phyloP scores from a whole-genome alignment of 2,888 invertebrate genomes.

The Gastrophysa polygoni region DNA sequence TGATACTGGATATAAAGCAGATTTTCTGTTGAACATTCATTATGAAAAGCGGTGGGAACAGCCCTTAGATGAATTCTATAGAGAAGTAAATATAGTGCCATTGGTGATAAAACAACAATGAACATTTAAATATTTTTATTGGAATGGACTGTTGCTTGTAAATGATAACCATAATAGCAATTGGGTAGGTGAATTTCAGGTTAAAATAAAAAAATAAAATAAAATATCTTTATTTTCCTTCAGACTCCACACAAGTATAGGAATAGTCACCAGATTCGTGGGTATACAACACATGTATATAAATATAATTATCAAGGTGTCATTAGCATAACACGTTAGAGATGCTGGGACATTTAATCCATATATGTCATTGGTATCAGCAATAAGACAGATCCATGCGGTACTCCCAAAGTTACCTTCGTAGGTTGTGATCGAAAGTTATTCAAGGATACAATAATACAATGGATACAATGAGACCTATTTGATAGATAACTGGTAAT shows the following conservation, averaged over 20 bases:
- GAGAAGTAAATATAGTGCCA: constrained; percentile 77
- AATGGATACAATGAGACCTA: too few species aligned
- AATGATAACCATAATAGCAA: too few species aligned
- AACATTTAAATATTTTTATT: too few species aligned
- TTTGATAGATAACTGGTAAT: too few species aligned
- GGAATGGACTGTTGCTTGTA: too few species aligned
- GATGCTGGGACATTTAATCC: constrained; percentile 6
- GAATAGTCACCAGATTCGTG: too few species aligned
- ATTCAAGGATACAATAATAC: too few species aligned
- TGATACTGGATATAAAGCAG: constrained; percentile 73
- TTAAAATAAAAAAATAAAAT: too few species aligned
- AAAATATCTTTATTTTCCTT: too few species aligned
- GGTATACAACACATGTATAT: too few species aligned
- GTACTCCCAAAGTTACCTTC: constrained; percentile 3
- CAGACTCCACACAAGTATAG: too few species aligned
- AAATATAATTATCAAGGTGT: constrained; percentile 4
- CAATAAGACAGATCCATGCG: neutral
- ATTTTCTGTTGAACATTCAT: constrained; percentile 84
- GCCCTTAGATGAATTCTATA: constrained; percentile 76
- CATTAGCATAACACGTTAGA: neutral
- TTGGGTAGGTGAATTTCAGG: too few species aligned
- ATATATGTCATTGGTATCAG: neutral
- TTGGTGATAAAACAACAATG: constrained; percentile 49
- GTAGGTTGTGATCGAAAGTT: neutral
- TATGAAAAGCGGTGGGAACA: constrained; percentile 96